phyloP scores from a whole-genome alignment of 2,888 invertebrate genomes.

The Scrobipalpa atriplicella region DNA sequence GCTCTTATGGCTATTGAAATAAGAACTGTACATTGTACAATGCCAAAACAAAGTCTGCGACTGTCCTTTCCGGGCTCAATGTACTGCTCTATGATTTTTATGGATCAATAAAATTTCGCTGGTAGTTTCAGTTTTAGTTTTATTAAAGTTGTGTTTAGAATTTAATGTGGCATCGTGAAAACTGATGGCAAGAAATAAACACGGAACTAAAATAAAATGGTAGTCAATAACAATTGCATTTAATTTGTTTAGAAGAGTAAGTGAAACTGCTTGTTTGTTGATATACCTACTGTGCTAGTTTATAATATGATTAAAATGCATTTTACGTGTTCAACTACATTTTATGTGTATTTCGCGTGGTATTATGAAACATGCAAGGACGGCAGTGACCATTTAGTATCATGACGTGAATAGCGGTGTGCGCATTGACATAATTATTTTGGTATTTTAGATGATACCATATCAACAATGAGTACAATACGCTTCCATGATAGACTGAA shows the following conservation, averaged over 20 bases:
- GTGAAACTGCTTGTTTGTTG: background rate
- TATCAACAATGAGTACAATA: too few species aligned
- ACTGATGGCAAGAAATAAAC: background rate
- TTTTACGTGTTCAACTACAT: too few species aligned
- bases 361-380: too few species aligned
- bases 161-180: background rate
- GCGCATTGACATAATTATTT: too few species aligned
- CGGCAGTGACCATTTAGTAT: too few species aligned
- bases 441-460: too few species aligned
- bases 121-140: background rate
- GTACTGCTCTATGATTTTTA: background rate
- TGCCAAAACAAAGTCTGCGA: background rate
- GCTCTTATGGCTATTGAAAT: background rate
- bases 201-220: background rate
- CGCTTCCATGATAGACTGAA: too few species aligned
- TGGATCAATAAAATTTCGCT: background rate
- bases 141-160: background rate
- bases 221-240: background rate
- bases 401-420: too few species aligned
- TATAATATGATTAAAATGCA: too few species aligned
- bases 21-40: background rate
- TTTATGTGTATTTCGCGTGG: too few species aligned
- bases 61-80: background rate
- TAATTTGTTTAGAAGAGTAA: conserved; percentile 1
- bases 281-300: too few species aligned